Evolutionary conservation across 2,888 invertebrate species (phyloP).

Genomic region (Euzetes globulus): DNA sequence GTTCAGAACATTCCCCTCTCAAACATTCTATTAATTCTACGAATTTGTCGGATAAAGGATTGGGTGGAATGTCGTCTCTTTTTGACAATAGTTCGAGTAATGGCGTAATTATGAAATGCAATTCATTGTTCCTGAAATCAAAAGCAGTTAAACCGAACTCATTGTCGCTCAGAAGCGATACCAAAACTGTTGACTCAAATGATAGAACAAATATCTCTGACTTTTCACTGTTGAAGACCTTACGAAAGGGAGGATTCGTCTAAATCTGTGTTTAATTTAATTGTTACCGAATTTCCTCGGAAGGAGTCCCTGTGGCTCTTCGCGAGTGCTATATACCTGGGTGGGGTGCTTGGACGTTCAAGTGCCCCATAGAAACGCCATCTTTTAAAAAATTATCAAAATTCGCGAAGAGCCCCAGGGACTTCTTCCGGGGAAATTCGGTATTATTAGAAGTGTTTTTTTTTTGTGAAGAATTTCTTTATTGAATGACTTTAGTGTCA

Average conservation of each 20-base stretch:
- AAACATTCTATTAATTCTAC: not conserved
- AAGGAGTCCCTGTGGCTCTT: no score
- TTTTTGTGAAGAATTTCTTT: no score
- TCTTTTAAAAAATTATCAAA: no score
- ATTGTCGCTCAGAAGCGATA: not conserved
- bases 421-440: no score
- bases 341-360: no score
- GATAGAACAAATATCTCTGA: not conserved
- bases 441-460: no score
- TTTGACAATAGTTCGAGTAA: not conserved
- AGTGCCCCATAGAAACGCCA: no score
- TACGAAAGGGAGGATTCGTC: slow-evolving; percentile 33
- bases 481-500: no score
- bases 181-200: not conserved
- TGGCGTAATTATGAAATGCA: slow-evolving; percentile 18
- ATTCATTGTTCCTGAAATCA: not conserved
- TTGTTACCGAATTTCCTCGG: no score
- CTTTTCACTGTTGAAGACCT: slow-evolving; percentile 25
- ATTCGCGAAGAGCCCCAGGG: no score
- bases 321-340: no score
- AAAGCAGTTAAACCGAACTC: not conserved
- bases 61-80: not conserved
- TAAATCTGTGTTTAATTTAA: not conserved
- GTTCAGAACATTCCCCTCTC: not conserved
- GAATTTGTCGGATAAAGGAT: not conserved